Evolutionary conservation across 2,113 vertebrate genomes (phyloP).

Genomic region (Mustelus asterias): DNA sequence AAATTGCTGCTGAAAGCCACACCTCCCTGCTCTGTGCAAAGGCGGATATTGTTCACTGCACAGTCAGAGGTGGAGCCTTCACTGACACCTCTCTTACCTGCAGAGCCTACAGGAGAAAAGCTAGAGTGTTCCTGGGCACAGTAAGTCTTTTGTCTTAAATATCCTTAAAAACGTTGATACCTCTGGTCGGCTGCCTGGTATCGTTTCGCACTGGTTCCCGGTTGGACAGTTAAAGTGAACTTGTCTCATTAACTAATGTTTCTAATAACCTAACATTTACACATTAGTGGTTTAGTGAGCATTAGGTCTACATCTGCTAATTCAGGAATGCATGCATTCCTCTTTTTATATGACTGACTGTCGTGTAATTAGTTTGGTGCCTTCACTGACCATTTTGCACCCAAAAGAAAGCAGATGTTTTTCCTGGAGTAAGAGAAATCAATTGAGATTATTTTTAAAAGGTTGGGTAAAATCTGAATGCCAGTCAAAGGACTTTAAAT

Average conservation of each 20-base stretch:
- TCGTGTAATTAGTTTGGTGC: not conserved
- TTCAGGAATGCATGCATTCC: not conserved
- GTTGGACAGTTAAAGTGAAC: not conserved
- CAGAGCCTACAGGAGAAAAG: not conserved
- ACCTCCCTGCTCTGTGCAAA: not conserved
- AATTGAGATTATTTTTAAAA: not conserved
- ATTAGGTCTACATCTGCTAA: not conserved
- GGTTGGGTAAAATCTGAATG: not conserved
- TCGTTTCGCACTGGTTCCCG: not conserved
- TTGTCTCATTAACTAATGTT: not conserved
- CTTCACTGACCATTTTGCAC: not conserved
- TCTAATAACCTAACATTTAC: not conserved
- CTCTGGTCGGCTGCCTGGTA: not conserved
- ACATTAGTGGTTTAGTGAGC: not conserved
- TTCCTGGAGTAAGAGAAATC: not conserved
- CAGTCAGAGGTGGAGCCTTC: not conserved
- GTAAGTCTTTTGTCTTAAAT: conserved; percentile 17
- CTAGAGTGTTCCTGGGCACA: not conserved
- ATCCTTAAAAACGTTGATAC: not conserved
- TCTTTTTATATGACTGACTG: not conserved
- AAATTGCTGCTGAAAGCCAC: conserved; percentile 25
- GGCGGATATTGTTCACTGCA: not conserved
- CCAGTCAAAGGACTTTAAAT: not conserved
- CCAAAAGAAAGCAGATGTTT: not conserved
- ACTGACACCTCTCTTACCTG: not conserved